A percentile compares a stretch with the other conserved stretches of the same genome.
Conservation (phyloP, 2,797 vertebrate genomes). For the Pempheris klunzingeri region DNA sequence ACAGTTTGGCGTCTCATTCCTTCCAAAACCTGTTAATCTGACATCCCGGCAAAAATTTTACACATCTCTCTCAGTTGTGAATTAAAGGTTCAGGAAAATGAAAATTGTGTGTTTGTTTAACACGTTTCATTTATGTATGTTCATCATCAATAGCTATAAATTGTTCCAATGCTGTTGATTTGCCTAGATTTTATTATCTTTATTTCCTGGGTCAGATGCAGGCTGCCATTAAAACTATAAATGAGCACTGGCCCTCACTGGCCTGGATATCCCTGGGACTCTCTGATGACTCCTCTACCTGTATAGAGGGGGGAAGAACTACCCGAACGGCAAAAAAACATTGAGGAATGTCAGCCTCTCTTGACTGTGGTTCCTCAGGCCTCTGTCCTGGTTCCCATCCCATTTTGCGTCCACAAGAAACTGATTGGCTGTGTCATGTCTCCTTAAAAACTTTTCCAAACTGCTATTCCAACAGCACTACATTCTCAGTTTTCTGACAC, state of each 20-base stretch:
- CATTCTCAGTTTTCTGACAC: conserved; percentile 17
- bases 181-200: too few species aligned
- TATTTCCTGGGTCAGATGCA: background rate
- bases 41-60: background rate
- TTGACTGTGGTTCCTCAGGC: background rate
- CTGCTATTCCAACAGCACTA: background rate
- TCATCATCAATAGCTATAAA: background rate
- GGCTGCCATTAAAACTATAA: background rate
- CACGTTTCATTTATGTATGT: too few species aligned
- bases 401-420: conserved; percentile 1
- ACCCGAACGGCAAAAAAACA: background rate
- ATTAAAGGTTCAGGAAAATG: too few species aligned
- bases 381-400: background rate
- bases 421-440: background rate
- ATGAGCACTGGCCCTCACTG: background rate
- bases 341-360: background rate
- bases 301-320: background rate
- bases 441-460: background rate
- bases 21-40: conserved; percentile 1
- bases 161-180: background rate
- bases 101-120: too few species aligned
- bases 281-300: background rate
- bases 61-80: too few species aligned
- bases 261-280: background rate
- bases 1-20: conserved; percentile 1